Conservation (phyloP, 2,888 invertebrate species). For the Drosophila conformis region DNA sequence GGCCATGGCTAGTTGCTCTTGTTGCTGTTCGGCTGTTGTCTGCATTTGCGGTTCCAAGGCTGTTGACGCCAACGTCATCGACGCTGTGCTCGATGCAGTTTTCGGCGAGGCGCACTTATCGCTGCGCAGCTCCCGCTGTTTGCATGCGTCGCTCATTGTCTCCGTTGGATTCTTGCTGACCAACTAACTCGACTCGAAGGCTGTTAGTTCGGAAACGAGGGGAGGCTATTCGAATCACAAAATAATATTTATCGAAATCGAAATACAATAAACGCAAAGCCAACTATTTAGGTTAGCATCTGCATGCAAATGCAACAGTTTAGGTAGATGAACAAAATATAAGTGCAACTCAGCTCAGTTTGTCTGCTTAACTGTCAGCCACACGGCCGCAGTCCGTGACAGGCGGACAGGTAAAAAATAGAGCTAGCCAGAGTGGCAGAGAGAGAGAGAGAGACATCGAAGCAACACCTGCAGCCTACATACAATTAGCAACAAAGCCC, state of each 20-base stretch:
- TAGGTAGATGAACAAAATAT: conserved; percentile 49
- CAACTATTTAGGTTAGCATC: conserved; percentile 71
- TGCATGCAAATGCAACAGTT: conserved; percentile 74
- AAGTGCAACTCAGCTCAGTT: conserved; percentile 37
- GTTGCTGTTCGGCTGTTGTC: conserved; percentile 34
- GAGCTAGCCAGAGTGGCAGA: not conserved
- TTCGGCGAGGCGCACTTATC: conserved; percentile 61
- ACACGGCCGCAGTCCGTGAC: conserved; percentile 26
- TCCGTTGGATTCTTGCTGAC: conserved; percentile 22
- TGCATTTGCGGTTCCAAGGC: conserved; percentile 59
- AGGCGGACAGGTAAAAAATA: conserved; percentile 7
- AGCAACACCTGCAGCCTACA: conserved; percentile 75
- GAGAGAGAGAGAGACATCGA: not conserved
- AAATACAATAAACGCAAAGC: conserved; percentile 48
- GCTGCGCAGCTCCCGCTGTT: conserved; percentile 76
- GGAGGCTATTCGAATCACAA: conserved; percentile 34
- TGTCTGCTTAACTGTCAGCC: conserved; percentile 48
- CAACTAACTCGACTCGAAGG: too few relatives aligned
- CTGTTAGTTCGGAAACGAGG: conserved; percentile 4
- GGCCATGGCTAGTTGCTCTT: conserved; percentile 29
- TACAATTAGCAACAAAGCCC: conserved; percentile 66
- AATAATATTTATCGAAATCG: conserved; percentile 49
- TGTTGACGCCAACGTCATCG: conserved; percentile 67
- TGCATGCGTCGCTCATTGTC: conserved; percentile 58
- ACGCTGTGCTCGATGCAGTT: conserved; percentile 55